phyloP scores from a whole-genome alignment of 2,113 vertebrate species.

The Zosterops borbonicus region DNA sequence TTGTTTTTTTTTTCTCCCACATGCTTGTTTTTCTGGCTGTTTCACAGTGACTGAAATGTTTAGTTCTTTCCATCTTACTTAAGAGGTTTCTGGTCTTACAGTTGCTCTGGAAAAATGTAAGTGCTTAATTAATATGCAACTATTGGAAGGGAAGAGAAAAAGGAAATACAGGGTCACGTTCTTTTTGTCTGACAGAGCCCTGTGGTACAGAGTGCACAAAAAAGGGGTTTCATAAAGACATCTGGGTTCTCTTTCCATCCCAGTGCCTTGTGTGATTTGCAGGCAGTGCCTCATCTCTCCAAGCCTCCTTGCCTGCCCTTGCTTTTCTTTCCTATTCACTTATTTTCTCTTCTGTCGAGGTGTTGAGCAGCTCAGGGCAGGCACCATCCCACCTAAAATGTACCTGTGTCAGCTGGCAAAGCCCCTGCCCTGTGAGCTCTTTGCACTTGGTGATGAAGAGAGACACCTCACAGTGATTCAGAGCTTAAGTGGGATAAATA shows the following conservation, averaged over 20 bases:
- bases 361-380: neutral
- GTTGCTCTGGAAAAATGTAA: conserved; percentile 26
- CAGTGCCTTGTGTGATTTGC: neutral
- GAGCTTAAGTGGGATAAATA: neutral
- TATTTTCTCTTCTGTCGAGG: neutral
- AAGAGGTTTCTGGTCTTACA: conserved; percentile 34
- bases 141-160: conserved; percentile 5
- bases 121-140: conserved; percentile 6
- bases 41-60: neutral
- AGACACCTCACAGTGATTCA: neutral
- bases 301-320: neutral
- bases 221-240: neutral
- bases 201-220: neutral
- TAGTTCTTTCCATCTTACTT: conserved; percentile 52
- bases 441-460: neutral
- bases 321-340: neutral
- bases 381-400: neutral
- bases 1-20: neutral
- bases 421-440: neutral
- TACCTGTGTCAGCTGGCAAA: neutral
- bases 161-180: neutral
- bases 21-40: conserved; percentile 22
- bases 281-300: neutral
- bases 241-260: neutral
- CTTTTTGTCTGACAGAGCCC: neutral